These are phyloP conservation scores for Tillus elongatus DNA, from an alignment of 2,888 invertebrate species.

Conservation along the genomic window DNA sequence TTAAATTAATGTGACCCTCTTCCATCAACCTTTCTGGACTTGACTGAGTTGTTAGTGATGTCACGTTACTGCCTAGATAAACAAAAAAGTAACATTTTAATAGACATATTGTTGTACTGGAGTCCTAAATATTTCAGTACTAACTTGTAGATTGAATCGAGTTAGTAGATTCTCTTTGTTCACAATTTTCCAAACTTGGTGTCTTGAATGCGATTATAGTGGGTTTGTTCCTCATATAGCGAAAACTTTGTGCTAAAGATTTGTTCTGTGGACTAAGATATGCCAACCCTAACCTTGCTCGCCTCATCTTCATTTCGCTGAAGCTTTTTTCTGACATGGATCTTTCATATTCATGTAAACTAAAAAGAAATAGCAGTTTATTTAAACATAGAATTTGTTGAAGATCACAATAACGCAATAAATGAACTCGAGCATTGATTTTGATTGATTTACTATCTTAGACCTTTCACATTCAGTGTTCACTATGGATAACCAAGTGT, in stretches of 20 bases:
- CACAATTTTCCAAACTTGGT: constrained; percentile 65
- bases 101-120: too few relatives aligned
- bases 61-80: constrained; percentile 30
- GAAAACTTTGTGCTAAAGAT: constrained; percentile 73
- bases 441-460: too few relatives aligned
- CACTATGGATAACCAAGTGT: background rate
- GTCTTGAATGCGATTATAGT: constrained; percentile 82
- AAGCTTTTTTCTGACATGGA: constrained; percentile 75
- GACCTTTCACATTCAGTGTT: too few relatives aligned
- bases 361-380: constrained; percentile 32
- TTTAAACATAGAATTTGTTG: too few relatives aligned
- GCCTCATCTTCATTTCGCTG: constrained; percentile 55
- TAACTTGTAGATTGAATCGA: constrained; percentile 51
- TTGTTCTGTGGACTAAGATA: constrained; percentile 70
- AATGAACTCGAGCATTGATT: too few relatives aligned
- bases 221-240: constrained; percentile 85
- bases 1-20: constrained; percentile 49
- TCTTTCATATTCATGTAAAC: constrained; percentile 60
- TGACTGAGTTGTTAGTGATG: constrained; percentile 36
- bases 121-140: too few relatives aligned
- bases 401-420: too few relatives aligned
- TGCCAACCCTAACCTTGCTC: constrained; percentile 55
- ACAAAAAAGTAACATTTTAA: constrained; percentile 11
- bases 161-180: constrained; percentile 48
- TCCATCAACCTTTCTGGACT: constrained; percentile 47